Evolutionary conservation across 2,797 vertebrate genomes (phyloP), one percentile per base, ranked within the genome.

Genomic region (Xiphophorus birchmanni): DNA sequence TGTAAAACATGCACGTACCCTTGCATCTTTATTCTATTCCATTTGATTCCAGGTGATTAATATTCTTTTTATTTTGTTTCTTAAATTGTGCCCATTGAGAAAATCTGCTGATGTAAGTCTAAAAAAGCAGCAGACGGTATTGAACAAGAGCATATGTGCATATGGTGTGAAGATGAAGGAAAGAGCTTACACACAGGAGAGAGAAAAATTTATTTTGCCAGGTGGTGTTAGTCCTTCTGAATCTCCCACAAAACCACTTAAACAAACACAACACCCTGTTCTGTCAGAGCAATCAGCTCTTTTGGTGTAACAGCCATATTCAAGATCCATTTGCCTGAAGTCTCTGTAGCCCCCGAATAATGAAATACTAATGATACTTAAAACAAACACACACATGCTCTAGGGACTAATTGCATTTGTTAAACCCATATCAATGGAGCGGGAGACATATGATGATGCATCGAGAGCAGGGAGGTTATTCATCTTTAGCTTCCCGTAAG

Each of bases 401-500:
- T 29, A 83, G 87, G 90, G 77, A 74, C 86, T 87, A 80, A 88
- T 89, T 60, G 17, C 73, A 88, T 91, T 83, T 90, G 76, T 86
- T 90, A 90, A 93, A 93, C 76, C 82, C 78, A 85, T 74, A 84
- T 77, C 82, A 75, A 82, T 71, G 79, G 74, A 84, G 80, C 73
- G 54, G 56, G 65, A 88, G 82, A 90, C 58, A 87, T 82, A 91
- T 87, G 85, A 84, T 84, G 83, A 88, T 40, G 7, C 81, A 73
- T 84, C 86, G 79, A 82, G 85, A 86, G 83, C 87, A 92, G 84
- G 87, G 93, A 93, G 86, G 88, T 90, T 73, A 88, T 91, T 89
- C 82, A 63, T 87, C 81, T 87, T 82, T 71, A 75, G 80, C 86
- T 94, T 95, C 93, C 91, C 93, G 89, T 93, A 90, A 93, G 82